Base-by-base conservation (phyloP, 1,140 invertebrate genomes). In the Drosophila ohnishii region DNA sequence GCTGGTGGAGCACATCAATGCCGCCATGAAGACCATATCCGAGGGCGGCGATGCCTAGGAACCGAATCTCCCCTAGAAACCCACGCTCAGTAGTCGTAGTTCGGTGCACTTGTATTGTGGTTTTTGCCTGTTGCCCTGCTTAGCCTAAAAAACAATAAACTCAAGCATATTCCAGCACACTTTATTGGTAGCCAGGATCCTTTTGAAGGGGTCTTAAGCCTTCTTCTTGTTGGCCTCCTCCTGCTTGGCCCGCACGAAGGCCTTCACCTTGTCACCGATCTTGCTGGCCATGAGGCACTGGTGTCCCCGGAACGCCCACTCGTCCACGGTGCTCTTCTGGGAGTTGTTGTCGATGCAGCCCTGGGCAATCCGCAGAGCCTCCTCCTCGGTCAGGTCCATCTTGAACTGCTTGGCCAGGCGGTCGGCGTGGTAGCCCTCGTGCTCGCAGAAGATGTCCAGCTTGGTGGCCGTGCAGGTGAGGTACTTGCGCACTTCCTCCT, bases 1-100 rank as follows among this genome's bases (percentile, higher is more conserved):
- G 1, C 92, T 96, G 65, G 94, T 94, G 39, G 92, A 94, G 59
- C 96, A 96, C 80, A 95, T 97, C 65, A 92, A 93, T 57, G 93
- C 93, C 42, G 94, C 94, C 55, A 86, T 91, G 84, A 89, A 90
- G 67, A 86, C 74, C 72, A 91, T 91, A 80, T 80, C 89, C 28
- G 84, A 88, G 48, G 85, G 80, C 37, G 84, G 80, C 44, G 85
- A 88, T 72, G 84, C 84, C 60, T 87, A 84, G 67, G 42, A 30
- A 19, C 30, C 44, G 37, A 67, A 66, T 34, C 56, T 42, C 51
- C 55, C 39, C 48, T 37, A 67, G 48, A 70, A 34, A 61, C 64
- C 66, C 65, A 75, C 82, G 73, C 80, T 80, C 80, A 79, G 62
- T 82, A 78, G 65, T 58, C 47, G 70, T 83, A 83, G 82, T 83